Conservation (phyloP, 53 echinoderm and acorn worm genomes). For the Temnopleurus reevesii region DNA sequence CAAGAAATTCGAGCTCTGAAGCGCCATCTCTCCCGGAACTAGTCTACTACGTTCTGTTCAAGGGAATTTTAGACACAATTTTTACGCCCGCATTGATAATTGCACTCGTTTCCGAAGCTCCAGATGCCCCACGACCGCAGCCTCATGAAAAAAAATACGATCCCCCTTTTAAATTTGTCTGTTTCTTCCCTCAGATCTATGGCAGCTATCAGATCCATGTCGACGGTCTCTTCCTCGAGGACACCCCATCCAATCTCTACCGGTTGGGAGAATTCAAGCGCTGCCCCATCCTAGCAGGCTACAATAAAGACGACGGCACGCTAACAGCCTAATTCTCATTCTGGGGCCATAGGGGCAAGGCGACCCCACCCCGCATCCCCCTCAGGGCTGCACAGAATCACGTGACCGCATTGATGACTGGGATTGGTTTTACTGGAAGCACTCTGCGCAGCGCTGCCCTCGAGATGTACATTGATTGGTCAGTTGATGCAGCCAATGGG, state of each 20-base stretch:
- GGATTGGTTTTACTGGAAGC: neutral
- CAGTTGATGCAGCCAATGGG: neutral
- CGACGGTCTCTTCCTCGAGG: conserved; percentile 63
- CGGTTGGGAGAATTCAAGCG: neutral
- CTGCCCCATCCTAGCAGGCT: neutral
- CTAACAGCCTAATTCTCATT: neutral
- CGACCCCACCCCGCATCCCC: neutral
- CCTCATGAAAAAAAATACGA: no score
- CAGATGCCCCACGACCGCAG: no score
- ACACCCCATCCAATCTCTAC: conserved; percentile 49
- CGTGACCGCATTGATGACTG: neutral
- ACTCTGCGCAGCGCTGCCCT: neutral
- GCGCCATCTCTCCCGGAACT: no score
- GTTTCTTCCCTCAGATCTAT: neutral
- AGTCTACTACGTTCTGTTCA: no score
- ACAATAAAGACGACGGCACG: conserved; percentile 37
- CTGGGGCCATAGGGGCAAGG: neutral
- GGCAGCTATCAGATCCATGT: neutral
- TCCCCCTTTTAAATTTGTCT: no score
- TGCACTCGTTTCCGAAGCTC: no score
- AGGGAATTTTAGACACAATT: no score
- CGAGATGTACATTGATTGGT: conserved; percentile 17
- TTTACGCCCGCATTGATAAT: no score
- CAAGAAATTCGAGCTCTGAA: no score
- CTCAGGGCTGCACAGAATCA: neutral